Percentiles rank a stretch among this genome's conserved stretches.
These are phyloP conservation scores for Recurvirostra avosetta DNA, from an alignment of 2,113 vertebrate genomes.

Conservation along the genomic window DNA sequence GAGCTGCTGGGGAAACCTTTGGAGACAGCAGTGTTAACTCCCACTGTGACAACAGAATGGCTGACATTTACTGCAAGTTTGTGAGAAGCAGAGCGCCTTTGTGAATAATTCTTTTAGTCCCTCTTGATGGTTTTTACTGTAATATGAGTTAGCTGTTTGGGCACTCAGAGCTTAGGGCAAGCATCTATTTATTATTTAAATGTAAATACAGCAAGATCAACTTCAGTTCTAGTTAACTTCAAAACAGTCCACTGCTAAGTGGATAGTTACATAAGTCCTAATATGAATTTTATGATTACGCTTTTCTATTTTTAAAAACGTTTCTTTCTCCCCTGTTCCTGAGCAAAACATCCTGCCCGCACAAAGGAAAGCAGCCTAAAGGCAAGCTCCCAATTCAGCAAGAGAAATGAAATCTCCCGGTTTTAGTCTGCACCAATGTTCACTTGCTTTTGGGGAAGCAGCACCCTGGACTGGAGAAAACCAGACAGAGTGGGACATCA, in stretches of 20 bases:
- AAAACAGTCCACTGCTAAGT: background rate
- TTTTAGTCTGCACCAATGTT: background rate
- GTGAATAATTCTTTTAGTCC: background rate
- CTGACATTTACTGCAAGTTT: background rate
- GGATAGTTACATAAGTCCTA: background rate
- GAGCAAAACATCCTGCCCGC: background rate
- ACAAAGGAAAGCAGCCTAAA: background rate
- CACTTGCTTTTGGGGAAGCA: background rate
- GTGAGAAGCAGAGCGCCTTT: background rate
- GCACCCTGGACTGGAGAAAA: background rate
- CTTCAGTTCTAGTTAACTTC: slow-evolving; percentile 8
- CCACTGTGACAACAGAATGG: background rate
- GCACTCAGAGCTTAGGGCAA: background rate
- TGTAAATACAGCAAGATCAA: slow-evolving; percentile 35
- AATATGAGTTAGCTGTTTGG: background rate
- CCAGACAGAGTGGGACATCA: background rate
- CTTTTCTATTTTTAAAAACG: slow-evolving; percentile 17
- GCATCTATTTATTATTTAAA: slow-evolving; percentile 48
- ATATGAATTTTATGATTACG: background rate
- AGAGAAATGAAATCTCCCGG: background rate
- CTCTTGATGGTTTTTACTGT: slow-evolving; percentile 11
- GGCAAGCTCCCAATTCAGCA: background rate
- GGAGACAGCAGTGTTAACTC: background rate
- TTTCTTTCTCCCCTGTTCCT: background rate
- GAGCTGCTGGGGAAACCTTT: background rate